Evolutionary conservation across 2,113 vertebrate species (phyloP).

Genomic region (Verasper variegatus): DNA sequence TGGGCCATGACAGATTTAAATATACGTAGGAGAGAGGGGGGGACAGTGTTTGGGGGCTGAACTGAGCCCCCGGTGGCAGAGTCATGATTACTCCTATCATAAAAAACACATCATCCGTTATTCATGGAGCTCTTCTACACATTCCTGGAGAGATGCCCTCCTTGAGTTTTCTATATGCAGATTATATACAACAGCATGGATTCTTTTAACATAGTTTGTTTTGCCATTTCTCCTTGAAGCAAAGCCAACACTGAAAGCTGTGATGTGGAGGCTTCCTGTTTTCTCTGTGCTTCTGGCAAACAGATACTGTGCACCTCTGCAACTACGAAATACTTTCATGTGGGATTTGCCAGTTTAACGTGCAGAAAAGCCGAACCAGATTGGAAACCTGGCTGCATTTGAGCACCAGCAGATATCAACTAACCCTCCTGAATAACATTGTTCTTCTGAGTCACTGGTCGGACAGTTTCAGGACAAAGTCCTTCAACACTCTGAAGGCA

Average conservation of each 20-base stretch:
- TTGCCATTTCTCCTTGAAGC: not conserved
- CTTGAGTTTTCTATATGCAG: not conserved
- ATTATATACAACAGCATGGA: not conserved
- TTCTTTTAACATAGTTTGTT: not conserved
- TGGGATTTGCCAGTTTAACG: not conserved
- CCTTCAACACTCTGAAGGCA: not conserved
- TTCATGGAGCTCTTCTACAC: constrained; percentile 1
- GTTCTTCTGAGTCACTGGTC: not conserved
- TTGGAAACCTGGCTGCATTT: not conserved
- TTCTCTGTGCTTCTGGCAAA: not conserved
- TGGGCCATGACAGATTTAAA: not conserved
- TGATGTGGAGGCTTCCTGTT: not conserved
- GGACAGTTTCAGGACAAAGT: not conserved
- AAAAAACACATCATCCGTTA: not conserved
- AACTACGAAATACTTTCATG: not conserved
- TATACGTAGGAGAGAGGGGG: constrained; percentile 9
- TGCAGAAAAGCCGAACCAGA: not conserved
- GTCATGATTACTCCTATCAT: constrained; percentile 24
- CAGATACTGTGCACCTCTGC: not conserved
- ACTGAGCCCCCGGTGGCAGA: constrained; percentile 10
- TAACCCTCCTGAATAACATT: not conserved
- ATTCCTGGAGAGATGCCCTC: constrained; percentile 15
- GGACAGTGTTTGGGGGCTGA: not conserved
- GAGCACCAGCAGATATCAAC: not conserved
- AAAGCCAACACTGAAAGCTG: not conserved